Conservation (phyloP, 2,113 vertebrate species). For the Malurus elegans region DNA sequence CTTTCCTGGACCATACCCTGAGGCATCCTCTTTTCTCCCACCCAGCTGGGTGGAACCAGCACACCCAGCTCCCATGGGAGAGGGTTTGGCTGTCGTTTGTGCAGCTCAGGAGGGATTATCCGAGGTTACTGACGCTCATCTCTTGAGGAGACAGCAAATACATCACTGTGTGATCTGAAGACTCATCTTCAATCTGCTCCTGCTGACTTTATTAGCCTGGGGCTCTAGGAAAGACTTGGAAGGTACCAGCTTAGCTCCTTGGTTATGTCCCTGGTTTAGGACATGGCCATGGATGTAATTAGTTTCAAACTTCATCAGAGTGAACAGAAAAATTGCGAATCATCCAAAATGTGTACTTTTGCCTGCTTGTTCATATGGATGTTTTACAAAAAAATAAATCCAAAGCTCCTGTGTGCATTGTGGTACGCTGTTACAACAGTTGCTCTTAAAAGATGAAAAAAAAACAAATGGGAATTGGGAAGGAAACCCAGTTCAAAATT, state of each 20-base stretch:
- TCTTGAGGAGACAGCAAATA: neutral
- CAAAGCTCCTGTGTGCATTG: accelerated
- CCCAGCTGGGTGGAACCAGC: neutral
- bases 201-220: neutral
- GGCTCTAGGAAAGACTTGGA: neutral
- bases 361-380: accelerated
- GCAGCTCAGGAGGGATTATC: neutral
- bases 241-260: neutral
- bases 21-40: neutral
- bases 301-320: neutral
- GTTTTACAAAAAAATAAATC: neutral
- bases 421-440: neutral
- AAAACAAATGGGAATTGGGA: neutral
- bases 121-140: neutral
- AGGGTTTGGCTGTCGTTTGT: neutral
- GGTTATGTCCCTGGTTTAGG: neutral
- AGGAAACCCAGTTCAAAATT: neutral
- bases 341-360: neutral
- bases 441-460: neutral
- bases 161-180: neutral
- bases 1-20: neutral
- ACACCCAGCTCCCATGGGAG: neutral
- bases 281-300: neutral
- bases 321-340: neutral
- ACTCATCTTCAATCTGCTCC: neutral